Evolutionary conservation across 2,797 vertebrate genomes (phyloP), one percentile per base, ranked within the genome.

Genomic region (Malurus splendens): DNA sequence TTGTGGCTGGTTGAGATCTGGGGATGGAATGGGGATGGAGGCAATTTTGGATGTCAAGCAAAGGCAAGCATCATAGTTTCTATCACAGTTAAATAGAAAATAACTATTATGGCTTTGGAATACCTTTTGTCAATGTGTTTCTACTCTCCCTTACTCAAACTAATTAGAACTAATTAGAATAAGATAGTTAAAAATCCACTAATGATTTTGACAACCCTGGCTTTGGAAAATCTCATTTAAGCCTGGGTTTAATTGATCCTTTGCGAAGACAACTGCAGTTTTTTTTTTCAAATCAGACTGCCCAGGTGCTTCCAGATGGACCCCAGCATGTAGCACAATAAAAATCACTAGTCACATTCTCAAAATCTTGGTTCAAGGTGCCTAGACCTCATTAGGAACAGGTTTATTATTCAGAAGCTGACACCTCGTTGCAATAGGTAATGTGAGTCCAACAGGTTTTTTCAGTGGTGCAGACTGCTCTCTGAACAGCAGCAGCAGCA

Each of bases 401-500:
- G 13, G 52, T 55, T 84, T 76, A 72, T 79, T 71, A 93, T 89
- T 68, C 73, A 28, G 81, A 70, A 56, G 25, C n/a, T 84, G 70
- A 55, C 42, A 83, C 28, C 20, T 90, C 45, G 50, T 66, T 66
- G 73, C 60, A 86, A 54, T 48, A 66, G 82, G 27, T 52, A 65
- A 62, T 70, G 27, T 66, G 67, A 66, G 42, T 79, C 57, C 55
- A 52, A 83, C 64, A 79, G 50, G 4, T 41, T 62, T 83, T 82
- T 88, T 85, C 62, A 77, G 32, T n/a, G 79, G 24, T 44, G 14
- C 39, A 32, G 52, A 56, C 56, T 60, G 24, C 62, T 78, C 86
- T 89, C 88, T 60, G 48, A 93, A 86, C 83, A 90, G 70, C 74
- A 86, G 89, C 66, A 91, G 62, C 70, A 90, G 47, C 75, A 92